Evolutionary conservation across 2,797 vertebrate species (phyloP).

Genomic region (Eurystomus glaucurus): DNA sequence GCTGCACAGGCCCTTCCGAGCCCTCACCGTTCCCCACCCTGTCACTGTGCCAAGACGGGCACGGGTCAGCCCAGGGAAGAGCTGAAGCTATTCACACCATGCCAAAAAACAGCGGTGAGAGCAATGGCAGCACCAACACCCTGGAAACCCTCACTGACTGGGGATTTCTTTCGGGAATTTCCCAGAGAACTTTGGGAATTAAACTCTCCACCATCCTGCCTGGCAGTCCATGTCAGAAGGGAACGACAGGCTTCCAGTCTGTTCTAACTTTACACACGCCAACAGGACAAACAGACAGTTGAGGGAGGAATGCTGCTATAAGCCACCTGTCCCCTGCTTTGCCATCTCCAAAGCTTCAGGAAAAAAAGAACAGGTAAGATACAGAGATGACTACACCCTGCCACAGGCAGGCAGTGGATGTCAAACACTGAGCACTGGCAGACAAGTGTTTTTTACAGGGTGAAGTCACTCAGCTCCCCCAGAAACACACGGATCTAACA

Average conservation of each 20-base stretch:
- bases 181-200: background rate
- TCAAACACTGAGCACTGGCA: background rate
- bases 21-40: background rate
- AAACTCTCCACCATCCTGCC: background rate
- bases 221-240: background rate
- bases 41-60: background rate
- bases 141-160: background rate
- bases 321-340: background rate
- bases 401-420: fast-evolving
- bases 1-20: background rate
- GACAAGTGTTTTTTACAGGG: background rate
- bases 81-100: background rate
- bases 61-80: background rate
- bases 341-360: background rate
- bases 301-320: background rate
- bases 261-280: background rate
- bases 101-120: background rate
- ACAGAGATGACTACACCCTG: background rate
- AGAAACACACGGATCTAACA: background rate
- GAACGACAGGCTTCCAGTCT: background rate
- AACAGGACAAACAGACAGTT: background rate
- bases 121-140: background rate
- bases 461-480: background rate
- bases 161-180: background rate
- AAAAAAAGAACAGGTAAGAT: background rate